Evolutionary conservation across 2,888 invertebrate species (phyloP), one percentile per base, ranked within the genome.

Genomic region (Diabrotica balteata): DNA sequence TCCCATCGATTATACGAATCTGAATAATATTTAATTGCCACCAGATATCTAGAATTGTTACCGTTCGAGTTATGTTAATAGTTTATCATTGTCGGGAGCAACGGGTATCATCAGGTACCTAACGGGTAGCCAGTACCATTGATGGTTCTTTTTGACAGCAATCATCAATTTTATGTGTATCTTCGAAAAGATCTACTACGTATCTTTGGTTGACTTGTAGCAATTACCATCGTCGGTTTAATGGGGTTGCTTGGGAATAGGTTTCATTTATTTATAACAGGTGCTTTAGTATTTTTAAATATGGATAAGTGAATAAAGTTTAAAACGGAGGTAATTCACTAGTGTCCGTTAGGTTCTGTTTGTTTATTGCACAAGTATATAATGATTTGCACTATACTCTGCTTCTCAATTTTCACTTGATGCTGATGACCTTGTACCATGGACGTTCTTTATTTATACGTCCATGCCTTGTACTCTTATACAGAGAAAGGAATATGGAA

Each of bases 131-230:
- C 58, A 47, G 50, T 51, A 58, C 55, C 66, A 63, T 60, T 69
- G 73, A 73, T 67, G 67, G 67, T 67, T 54, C 54, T 61, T 47
- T 59, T 52, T 73, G 73, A 73, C 73, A 67, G 73, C 64, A n/a
- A 59, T 67, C 66, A 73, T 73, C 69, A 70, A 73, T 72, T 73
- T 69, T 58, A 62, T 60, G 54, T 60, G 63, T 62, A 65, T 65
- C 59, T 54, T 54, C 8, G 53, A 22, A 51, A 42, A 46, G 58
- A 64, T 64, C 63, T 51, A 63, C 63, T 54, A 32, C 54, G 43
- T 59, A 42, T 58, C 51, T 62, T 53, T 53, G 32, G 53, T 62
- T 49, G 62, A 53, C 62, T 54, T 54, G 62, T 45, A 32, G n/a
- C 54, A 54, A 62, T 62, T 62, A 62, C 46, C 11, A 54, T 54